phyloP scores from a whole-genome alignment of 2,888 invertebrate species.

The Drosophila sordidapex region DNA sequence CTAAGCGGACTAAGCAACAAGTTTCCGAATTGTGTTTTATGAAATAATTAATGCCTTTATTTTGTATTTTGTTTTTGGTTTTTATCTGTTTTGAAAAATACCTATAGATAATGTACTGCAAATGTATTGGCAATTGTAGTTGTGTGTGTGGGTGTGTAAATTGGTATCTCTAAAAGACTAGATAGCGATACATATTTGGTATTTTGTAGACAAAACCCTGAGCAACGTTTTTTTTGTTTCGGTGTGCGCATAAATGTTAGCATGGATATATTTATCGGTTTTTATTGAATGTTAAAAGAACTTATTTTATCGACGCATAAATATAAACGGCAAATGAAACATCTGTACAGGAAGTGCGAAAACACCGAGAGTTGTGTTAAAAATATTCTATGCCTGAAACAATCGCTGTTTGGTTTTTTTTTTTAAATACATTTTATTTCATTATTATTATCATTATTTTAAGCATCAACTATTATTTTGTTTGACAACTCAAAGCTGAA shows the following conservation, averaged over 20 bases:
- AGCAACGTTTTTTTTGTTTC: neutral
- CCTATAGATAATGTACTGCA: constrained; percentile 44
- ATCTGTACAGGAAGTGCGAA: neutral
- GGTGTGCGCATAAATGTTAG: constrained; percentile 18
- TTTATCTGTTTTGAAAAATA: constrained; percentile 38
- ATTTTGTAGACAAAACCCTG: constrained; percentile 24
- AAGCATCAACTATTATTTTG: neutral
- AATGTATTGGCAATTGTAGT: constrained; percentile 36
- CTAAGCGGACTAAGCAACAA: constrained; percentile 34
- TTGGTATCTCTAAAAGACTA: constrained; percentile 41
- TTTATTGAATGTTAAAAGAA: neutral
- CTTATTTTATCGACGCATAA: neutral
- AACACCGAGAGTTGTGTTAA: neutral
- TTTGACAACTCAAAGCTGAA: neutral
- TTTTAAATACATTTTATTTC: neutral
- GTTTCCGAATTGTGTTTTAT: constrained; percentile 29
- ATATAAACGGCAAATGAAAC: neutral
- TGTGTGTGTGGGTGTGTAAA: constrained; percentile 17
- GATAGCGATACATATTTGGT: constrained; percentile 36
- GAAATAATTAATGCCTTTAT: constrained; percentile 40
- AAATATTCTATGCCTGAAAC: neutral
- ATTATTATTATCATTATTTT: neutral
- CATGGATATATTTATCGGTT: constrained; percentile 3
- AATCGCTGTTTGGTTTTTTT: too few species aligned
- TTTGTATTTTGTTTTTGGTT: constrained; percentile 28